Evolutionary conservation across 1,140 invertebrate species (phyloP), one percentile per base, ranked within the genome.

Genomic region (Hypsibius dujardini): DNA sequence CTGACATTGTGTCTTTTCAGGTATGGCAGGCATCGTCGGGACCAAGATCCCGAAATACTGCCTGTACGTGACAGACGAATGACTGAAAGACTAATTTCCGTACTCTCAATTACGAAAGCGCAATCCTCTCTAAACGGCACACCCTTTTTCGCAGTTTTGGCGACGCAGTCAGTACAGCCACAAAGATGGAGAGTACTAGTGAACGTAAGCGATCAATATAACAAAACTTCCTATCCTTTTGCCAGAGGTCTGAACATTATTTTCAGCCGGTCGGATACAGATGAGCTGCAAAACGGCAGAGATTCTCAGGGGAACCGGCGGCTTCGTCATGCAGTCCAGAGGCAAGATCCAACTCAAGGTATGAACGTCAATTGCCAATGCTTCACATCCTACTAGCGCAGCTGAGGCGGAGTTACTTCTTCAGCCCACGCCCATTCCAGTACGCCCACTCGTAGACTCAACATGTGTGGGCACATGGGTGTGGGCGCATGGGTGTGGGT

Each of bases 31-130:
- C 0, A 83, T 86, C 0, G 84, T 86, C 1, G 85, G 85, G 1
- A 80, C 83, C n/a, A 84, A 82, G 47, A 85, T 86, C 84, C 85
- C 85, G 0, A 76, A 85, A 15, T 86, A 86, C 76, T 86, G 85
- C 74, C 79, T 87, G 15, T 56, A 56, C 50, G 50, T 12, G 50
- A 56, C 7, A 56, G 50, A 7, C n/a, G n/a, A 12, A 7, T 7
- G n/a, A 56, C 7, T 56, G n/a, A 56, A 56, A 56, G 7, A 56
- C 50, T 7, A n/a, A n/a, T 12, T 56, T 7, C 7, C n/a, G 7
- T 7, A n/a, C n/a, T n/a, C 50, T 12, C 7, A 56, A 56, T n/a
- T 12, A 56, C n/a, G 50, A 56, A 56, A 56, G n/a, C 50, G 7
- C 50, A 56, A 7, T 12, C 7, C 50, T 12, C 7, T n/a, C 28